Conservation (phyloP, 2,888 invertebrate species). For the Andrena camellia region DNA sequence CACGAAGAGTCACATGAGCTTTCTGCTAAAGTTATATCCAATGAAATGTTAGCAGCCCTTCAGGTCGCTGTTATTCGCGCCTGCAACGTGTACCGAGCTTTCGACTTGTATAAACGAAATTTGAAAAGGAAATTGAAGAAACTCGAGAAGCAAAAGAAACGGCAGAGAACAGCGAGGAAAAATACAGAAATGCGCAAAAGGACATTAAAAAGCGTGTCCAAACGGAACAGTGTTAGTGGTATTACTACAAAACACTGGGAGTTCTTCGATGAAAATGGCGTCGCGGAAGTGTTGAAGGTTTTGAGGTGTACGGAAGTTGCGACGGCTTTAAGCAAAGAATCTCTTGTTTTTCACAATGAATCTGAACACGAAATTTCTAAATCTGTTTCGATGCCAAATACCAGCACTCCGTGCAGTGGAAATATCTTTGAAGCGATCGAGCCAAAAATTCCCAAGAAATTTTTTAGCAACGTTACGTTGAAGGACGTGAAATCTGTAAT, state of each 20-base stretch:
- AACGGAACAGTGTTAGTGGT: neutral
- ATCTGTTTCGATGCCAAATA: neutral
- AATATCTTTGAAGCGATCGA: neutral
- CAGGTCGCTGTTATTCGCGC: conserved; percentile 61
- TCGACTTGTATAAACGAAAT: conserved; percentile 61
- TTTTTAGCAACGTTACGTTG: neutral
- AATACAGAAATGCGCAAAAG: neutral
- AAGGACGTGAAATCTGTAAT: conserved; percentile 22
- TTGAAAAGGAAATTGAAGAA: neutral
- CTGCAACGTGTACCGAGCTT: conserved; percentile 63
- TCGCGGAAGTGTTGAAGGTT: neutral
- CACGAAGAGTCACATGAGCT: neutral
- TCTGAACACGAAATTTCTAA: neutral
- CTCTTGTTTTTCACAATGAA: neutral
- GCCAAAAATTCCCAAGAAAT: neutral
- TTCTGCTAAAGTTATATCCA: conserved; percentile 40
- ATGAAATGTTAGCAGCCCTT: conserved; percentile 58
- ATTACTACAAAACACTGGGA: neutral
- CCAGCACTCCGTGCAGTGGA: neutral
- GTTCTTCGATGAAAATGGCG: neutral
- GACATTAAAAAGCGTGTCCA: neutral
- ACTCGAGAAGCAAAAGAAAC: neutral
- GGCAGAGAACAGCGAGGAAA: neutral
- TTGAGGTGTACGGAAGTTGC: conserved; percentile 1
- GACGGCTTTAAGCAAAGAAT: neutral